Conservation (phyloP, 2,797 vertebrate genomes). For the Acrocephalus scirpaceus region DNA sequence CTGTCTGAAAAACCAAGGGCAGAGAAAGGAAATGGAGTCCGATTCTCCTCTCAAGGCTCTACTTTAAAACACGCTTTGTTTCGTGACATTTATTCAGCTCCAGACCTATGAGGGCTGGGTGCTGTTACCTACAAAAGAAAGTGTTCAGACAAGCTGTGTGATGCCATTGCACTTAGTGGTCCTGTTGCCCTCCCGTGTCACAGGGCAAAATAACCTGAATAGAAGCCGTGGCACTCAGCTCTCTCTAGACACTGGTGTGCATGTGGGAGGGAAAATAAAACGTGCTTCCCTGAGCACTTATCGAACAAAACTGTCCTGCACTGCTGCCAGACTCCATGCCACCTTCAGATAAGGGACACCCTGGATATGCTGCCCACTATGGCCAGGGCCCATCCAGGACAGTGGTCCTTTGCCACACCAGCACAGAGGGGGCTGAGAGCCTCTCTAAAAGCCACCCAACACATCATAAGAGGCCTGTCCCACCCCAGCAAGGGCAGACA, state of each 20-base stretch:
- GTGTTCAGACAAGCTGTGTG: background rate
- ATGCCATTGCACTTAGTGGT: background rate
- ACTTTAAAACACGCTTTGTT: background rate
- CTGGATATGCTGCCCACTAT: background rate
- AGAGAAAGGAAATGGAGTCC: background rate
- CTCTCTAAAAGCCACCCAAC: background rate
- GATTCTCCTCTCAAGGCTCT: background rate
- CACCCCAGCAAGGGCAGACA: background rate
- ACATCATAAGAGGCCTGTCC: rapidly evolving
- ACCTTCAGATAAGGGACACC: background rate
- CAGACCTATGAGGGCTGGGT: background rate
- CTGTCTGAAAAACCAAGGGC: background rate
- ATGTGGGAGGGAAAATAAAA: background rate
- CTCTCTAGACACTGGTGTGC: background rate
- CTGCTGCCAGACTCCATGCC: background rate
- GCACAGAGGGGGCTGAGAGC: background rate
- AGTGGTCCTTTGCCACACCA: background rate
- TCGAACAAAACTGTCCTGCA: rapidly evolving
- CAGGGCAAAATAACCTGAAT: background rate
- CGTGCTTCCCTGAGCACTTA: rapidly evolving
- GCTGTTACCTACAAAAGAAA: background rate
- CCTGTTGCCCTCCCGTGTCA: background rate
- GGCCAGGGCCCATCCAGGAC: background rate
- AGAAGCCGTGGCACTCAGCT: background rate
- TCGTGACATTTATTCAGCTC: background rate